These are phyloP conservation scores for Cossypha dichroa DNA, from an alignment of 2,797 vertebrate species.

Conservation along the genomic window DNA sequence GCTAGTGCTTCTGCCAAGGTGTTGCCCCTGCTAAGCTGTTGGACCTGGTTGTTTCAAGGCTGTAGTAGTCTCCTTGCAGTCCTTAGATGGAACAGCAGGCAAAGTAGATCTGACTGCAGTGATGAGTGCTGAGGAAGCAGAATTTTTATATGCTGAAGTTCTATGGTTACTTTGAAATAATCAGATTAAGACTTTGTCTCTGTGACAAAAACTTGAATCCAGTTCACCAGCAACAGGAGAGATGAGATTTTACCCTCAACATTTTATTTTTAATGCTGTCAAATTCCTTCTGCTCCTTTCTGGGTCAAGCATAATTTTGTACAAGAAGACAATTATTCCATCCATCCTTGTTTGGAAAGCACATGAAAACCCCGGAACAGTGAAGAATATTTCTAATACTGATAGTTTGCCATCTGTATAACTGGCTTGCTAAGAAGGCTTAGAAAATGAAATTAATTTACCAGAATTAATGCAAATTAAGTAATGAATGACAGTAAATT, in stretches of 20 bases:
- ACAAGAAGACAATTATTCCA: not conserved
- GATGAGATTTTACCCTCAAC: not conserved
- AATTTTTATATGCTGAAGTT: not conserved
- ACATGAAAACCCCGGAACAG: not conserved
- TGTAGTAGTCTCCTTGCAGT: not conserved
- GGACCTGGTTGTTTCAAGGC: not conserved
- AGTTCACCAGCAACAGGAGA: not conserved
- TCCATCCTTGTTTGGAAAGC: not conserved
- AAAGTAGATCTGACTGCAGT: not conserved
- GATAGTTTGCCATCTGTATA: conserved; percentile 21
- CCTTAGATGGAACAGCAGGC: not conserved
- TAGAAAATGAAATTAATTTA: conserved; percentile 54
- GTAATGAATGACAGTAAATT: conserved; percentile 9
- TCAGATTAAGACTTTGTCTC: not conserved
- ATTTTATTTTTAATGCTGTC: not conserved
- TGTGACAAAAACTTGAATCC: not conserved
- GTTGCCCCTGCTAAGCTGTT: not conserved
- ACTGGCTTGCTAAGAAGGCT: not conserved
- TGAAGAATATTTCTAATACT: not conserved
- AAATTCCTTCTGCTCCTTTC: not conserved
- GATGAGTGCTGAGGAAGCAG: not conserved
- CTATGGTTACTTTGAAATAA: not conserved
- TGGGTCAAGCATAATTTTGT: not conserved
- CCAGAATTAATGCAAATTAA: conserved; percentile 48
- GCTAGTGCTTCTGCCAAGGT: not conserved